These are phyloP conservation scores for Paratrypauchen microcephalus DNA, from an alignment of 2,797 vertebrate genomes.

Conservation along the genomic window DNA sequence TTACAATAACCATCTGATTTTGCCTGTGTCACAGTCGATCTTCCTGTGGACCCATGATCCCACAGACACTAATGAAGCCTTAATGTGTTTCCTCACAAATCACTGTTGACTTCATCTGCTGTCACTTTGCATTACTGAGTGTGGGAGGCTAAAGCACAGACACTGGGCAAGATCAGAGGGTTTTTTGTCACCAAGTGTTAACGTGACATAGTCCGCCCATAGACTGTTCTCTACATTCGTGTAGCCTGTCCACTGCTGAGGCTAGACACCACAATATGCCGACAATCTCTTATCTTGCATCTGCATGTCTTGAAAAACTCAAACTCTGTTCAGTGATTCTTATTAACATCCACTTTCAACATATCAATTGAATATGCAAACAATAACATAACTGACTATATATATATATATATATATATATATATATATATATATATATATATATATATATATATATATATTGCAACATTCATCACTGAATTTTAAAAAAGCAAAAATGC, in stretches of 20 bases:
- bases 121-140: conserved; percentile 47
- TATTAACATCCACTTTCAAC: conserved; percentile 47
- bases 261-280: conserved; percentile 16
- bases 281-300: conserved; percentile 18
- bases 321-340: conserved; percentile 20
- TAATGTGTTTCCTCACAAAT: conserved; percentile 41
- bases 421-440: too few species aligned
- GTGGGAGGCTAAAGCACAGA: conserved; percentile 17
- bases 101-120: conserved; percentile 34
- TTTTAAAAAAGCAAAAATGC: conserved; percentile 10
- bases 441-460: too few species aligned
- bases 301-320: conserved; percentile 45
- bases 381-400: too few species aligned
- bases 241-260: conserved; percentile 22
- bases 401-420: too few species aligned
- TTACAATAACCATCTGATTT: conserved; percentile 16
- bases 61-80: conserved; percentile 40
- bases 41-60: conserved; percentile 5
- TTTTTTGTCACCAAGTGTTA: conserved; percentile 33
- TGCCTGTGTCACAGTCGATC: conserved; percentile 27
- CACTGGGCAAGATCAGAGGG: conserved; percentile 26
- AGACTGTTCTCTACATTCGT: conserved; percentile 49
- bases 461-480: conserved; percentile 10
- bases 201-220: conserved; percentile 45
- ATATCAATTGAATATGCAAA: conserved; percentile 6